Conservation (phyloP, 1,140 invertebrate species). For the Ericerus pela region DNA sequence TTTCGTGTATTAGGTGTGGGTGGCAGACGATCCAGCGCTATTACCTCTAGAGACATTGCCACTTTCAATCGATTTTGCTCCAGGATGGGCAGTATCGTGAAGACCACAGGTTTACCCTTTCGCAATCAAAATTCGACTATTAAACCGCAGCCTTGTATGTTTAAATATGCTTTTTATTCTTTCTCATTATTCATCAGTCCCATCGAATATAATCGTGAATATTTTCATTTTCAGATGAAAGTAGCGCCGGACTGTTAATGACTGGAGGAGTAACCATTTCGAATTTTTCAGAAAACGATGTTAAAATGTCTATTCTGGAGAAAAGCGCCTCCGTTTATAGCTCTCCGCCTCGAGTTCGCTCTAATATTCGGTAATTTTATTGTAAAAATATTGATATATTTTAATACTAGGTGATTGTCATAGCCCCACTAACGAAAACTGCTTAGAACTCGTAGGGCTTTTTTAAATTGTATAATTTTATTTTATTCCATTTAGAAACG, state of each 20-base stretch:
- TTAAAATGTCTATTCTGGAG: not conserved
- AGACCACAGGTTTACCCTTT: constrained; percentile 33
- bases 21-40: not conserved
- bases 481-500: no score
- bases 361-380: not conserved
- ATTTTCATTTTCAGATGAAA: constrained; percentile 34
- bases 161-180: not conserved
- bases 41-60: not conserved
- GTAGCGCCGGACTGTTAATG: constrained; percentile 44
- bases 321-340: not conserved
- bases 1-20: not conserved
- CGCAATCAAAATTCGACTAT: constrained; percentile 20
- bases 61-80: constrained; percentile 41
- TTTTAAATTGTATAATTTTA: no score
- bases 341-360: not conserved
- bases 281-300: constrained; percentile 2
- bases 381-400: no score
- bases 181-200: constrained; percentile 2
- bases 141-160: constrained; percentile 26
- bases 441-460: no score
- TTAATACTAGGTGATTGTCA: no score
- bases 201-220: no score
- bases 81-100: constrained; percentile 46
- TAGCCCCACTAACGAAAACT: no score
- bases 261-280: constrained; percentile 19